Percentiles rank a stretch among this genome's conserved stretches.
Evolutionary conservation across 2,888 invertebrate species (phyloP).

Genomic region (Octodonta nipae): DNA sequence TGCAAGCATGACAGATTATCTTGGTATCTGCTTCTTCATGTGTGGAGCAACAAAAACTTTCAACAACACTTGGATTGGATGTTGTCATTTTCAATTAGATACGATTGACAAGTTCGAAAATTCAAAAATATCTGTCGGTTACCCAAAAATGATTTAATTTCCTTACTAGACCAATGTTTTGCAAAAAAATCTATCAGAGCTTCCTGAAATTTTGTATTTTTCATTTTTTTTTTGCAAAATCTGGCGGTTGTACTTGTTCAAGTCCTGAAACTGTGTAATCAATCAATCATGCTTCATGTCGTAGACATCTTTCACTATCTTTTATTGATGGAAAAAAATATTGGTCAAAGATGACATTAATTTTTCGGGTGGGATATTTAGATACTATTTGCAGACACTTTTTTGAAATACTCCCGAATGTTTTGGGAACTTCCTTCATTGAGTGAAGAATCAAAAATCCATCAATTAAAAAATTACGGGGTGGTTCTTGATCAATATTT

Average conservation of each 20-base stretch:
- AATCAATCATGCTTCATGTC: constrained; percentile 3
- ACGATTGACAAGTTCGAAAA: constrained; percentile 2
- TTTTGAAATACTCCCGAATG: constrained; percentile 9
- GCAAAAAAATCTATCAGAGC: constrained; percentile 16
- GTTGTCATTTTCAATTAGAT: constrained; percentile 11
- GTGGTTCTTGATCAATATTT: constrained; percentile 3
- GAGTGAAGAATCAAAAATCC: constrained; percentile 18
- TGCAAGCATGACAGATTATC: constrained; percentile 16
- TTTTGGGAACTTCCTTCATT: constrained; percentile 14
- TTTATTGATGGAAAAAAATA: constrained; percentile 7
- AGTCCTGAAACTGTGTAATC: constrained; percentile 17
- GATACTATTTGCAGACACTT: constrained; percentile 13
- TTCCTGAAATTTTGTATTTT: constrained; percentile 18
- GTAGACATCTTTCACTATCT: constrained; percentile 7
- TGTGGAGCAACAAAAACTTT: constrained; percentile 6
- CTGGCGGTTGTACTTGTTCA: constrained; percentile 16
- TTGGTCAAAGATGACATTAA: constrained; percentile 9
- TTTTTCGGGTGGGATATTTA: constrained; percentile 4
- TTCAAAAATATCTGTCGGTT: constrained; percentile 2
- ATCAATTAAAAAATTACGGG: constrained; percentile 14
- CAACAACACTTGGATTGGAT: constrained; percentile 10
- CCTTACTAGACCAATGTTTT: constrained; percentile 18
- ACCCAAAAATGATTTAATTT: constrained; percentile 17
- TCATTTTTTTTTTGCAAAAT: constrained; percentile 10
- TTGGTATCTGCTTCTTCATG: constrained; percentile 15